Percentiles rank a stretch among this genome's conserved stretches.
Conservation (phyloP, 2,888 invertebrate genomes). For the Augiades crinisus region DNA sequence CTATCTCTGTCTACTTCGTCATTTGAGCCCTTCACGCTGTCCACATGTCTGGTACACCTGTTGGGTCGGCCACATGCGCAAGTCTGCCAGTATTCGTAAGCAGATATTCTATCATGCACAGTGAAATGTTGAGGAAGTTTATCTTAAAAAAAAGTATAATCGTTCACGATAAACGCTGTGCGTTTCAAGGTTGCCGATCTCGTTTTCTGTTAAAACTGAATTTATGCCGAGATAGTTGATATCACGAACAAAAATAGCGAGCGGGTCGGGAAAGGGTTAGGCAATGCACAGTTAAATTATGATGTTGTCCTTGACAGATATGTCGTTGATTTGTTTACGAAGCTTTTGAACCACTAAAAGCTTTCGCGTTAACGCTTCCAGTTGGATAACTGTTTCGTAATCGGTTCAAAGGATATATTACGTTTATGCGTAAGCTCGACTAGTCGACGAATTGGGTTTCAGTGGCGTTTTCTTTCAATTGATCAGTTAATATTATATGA, state of each 20-base stretch:
- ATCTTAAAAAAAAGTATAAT: conserved; percentile 38
- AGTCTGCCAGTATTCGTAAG: conserved; percentile 28
- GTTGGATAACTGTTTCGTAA: conserved; percentile 46
- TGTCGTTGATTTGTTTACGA: conserved; percentile 43
- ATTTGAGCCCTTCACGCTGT: conserved; percentile 63
- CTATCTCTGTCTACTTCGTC: conserved; percentile 50
- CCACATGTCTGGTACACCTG: conserved; percentile 71
- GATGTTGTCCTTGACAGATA: conserved; percentile 38
- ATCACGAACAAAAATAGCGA: conserved; percentile 31
- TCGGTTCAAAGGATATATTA: no score
- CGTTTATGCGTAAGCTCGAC: conserved; percentile 50
- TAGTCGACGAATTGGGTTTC: conserved; percentile 29
- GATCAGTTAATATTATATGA: no score
- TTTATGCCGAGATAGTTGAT: conserved; percentile 17
- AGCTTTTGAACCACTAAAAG: conserved; percentile 55
- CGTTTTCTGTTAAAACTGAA: conserved; percentile 17
- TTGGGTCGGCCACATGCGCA: conserved; percentile 51
- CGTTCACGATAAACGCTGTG: conserved; percentile 29
- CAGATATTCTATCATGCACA: conserved; percentile 37
- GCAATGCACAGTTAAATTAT: conserved; percentile 29
- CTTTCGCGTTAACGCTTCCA: conserved; percentile 49
- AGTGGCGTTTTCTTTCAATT: neutral
- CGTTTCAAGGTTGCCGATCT: conserved; percentile 5
- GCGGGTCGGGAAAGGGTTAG: conserved; percentile 29
- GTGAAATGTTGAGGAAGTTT: conserved; percentile 58